Base-by-base conservation (phyloP, 2,113 vertebrate genomes). In the Fulmarus glacialis region DNA sequence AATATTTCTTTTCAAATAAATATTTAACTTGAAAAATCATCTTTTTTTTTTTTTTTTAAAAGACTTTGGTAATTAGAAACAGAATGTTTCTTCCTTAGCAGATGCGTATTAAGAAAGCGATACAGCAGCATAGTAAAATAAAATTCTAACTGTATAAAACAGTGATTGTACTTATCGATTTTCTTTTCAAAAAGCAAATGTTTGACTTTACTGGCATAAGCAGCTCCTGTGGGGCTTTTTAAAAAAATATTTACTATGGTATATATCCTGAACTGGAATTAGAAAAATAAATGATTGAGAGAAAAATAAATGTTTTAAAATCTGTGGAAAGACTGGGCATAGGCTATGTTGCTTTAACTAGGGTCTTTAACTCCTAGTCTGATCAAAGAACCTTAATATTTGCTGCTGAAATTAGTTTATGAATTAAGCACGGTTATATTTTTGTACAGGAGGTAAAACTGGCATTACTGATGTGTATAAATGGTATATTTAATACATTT, bases 21-120 rank as follows among this genome's bases (percentile, higher is more conserved):
- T 85, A 70, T 74, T 86, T 58, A 55, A 91, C 17, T 85, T 83
- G 19, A 63, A 91, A 85, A 84, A 18, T 16, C 0, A 12, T 58
- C 0, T 5, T 7, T 29, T 26, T 40, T 55, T 62, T 58, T 30
- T 66, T 27, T 20, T 32, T 40, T 40, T 40, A 40, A 34, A 6
- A 62, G 11, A 14, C 36, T n/a, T 47, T 24, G 13, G 74, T 86
- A 82, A 88, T 86, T 75, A 84, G 68, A 71, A 95, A 12, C 83
- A 96, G 94, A 78, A 48, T 59, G 60, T 66, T 89, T 95, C 38
- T 64, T 94, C 50, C 63, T 89, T 63, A 66, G 72, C 59, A 91
- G 72, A 87, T 70, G 89, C 11, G 1, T 66, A 23, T 89, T 68
- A 64, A 81, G 81, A 48, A 86, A 75, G 26, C 3, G 19, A 36